phyloP scores from a whole-genome alignment of 2,888 invertebrate species.

The Cancer borealis region DNA sequence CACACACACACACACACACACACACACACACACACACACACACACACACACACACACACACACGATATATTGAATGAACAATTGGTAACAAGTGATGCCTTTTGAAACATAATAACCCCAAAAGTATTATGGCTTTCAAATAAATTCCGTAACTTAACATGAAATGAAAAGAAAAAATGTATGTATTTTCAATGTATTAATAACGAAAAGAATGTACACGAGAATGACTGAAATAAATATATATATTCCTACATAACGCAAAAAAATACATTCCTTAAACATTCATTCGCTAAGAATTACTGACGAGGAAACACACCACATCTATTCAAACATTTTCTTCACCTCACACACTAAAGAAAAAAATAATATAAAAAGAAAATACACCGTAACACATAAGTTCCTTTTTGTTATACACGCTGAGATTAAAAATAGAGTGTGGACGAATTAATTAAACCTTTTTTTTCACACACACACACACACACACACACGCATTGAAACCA shows the following conservation, averaged over 20 bases:
- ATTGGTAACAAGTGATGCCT: not conserved
- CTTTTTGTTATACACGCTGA: too few relatives aligned
- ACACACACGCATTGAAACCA: too few relatives aligned
- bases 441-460: too few relatives aligned
- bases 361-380: too few relatives aligned
- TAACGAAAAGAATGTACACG: not conserved
- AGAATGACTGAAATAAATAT: not conserved
- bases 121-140: not conserved
- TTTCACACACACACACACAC: too few relatives aligned
- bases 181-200: not conserved
- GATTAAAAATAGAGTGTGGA: too few relatives aligned
- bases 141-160: not conserved
- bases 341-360: too few relatives aligned
- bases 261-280: not conserved
- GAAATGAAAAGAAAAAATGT: not conserved
- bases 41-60: slow-evolving; percentile 38
- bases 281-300: not conserved
- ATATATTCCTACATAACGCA: not conserved
- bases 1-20: slow-evolving; percentile 26
- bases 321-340: not conserved
- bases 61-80: not conserved
- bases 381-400: too few relatives aligned
- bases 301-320: not conserved
- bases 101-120: not conserved
- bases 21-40: slow-evolving; percentile 29